Evolutionary conservation across 2,797 vertebrate species (phyloP), one percentile per base, ranked within the genome.

Genomic region (Lepilemur septentrionalis): DNA sequence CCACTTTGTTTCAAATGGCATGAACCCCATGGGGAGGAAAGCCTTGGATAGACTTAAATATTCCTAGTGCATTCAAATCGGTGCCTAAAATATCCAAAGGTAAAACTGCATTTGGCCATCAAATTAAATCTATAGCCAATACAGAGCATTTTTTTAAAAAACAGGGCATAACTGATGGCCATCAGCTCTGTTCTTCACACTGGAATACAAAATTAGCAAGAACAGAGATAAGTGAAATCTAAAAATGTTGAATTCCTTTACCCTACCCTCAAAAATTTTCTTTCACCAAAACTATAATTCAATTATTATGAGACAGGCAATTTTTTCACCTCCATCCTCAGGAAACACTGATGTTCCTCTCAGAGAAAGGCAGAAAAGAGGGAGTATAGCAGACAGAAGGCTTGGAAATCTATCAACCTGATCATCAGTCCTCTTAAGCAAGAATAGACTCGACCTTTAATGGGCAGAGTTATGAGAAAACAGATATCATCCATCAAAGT

Each of bases 211-310:
- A 82, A 28, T 25, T 46, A 57, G 48, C 17, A 46, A 72, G 17
- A 48, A 46, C 23, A 75, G 25, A 91, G 55, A 52, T 46, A 72
- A 91, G 4, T 32, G 50, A 89, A 87, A 85, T 67, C 30, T 73
- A 57, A 95, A 67, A 22, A 35, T 5, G 20, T 87, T 48, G 4
- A n/a, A 18, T 83, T 82, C 28, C 8, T 30, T 23, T 20, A 32
- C 35, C 15, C 17, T n/a, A 38, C 28, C 59, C 38, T 38, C 63
- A 28, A 41, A 76, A 25, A 14, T 18, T 18, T 14, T 48, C 84
- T 63, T 88, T 41, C 67, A 20, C 23, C 35, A 25, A 48, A 96
- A 83, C 41, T 32, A 3, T n/a, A 28, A 79, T 52, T 59, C 41
- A 43, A 15, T 5, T 59, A 48, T 55, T 30, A 70, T 13, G 14